Base-by-base conservation (phyloP, 2,797 vertebrate species). In the Sparus aurata region DNA sequence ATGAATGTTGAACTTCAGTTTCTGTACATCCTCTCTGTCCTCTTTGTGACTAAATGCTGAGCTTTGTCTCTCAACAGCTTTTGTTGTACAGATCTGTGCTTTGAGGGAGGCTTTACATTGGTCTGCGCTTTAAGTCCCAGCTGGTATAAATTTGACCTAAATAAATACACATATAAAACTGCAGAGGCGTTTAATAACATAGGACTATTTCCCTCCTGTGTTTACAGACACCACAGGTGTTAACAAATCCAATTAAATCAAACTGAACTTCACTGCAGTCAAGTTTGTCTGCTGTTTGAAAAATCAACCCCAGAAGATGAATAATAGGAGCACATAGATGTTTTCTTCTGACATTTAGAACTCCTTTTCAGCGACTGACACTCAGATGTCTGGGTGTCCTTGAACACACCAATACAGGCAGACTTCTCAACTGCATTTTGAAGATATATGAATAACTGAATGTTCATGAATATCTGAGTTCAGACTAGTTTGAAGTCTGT, bases 41-140 rank as follows among this genome's bases (percentile, higher is more conserved):
- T 15, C 52, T 69, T 78, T 49, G 43, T 9, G n/a, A 63, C 55
- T 59, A 75, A 88, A 75, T 1, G 49, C 70, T 73, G 70, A 49
- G 34, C 27, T 83, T 67, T 57, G 23, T 63, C 50, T 67, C 65
- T 25, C 41, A 8, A 62, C 59, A 23, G 65, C 34, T 41, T 66
- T 25, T 67, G n/a, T 55, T 49, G 38, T 7, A 18, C 60, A 58
- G 43, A 22, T 41, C 64, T 34, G 8, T 41, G 27, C 10, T 43
- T 15, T 15, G 20, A 22, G 22, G 9, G 23, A 52, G 13, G 46
- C 17, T 69, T 38, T 1, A 8, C 0, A 0, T n/a, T 22, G 25
- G n/a, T 47, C 34, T 41, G 27, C 13, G 34, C 20, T 69, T 45
- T 60, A 15, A 4, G 17, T 6, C 13, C 65, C 47, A 22, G 9